Evolutionary conservation across 1,140 invertebrate species (phyloP).

Genomic region (Bursaphelenchus mucronatus): DNA sequence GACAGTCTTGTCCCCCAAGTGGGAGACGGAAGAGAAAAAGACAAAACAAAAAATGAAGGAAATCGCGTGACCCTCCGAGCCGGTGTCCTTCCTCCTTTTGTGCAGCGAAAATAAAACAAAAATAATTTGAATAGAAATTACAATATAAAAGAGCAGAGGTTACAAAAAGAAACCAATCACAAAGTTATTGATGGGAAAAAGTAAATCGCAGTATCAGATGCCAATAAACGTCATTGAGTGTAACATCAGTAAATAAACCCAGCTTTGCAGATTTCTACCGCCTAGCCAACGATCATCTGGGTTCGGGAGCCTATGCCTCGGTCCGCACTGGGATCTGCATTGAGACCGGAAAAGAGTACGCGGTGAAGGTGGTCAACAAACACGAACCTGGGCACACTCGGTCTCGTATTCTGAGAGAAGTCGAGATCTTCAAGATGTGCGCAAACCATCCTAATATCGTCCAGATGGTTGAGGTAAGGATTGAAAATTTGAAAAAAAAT

Average conservation of each 20-base stretch:
- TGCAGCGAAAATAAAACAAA: too few relatives aligned
- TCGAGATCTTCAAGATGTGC: conserved; percentile 96
- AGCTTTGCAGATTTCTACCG: conserved; percentile 78
- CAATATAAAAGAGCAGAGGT: too few relatives aligned
- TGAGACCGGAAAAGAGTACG: conserved; percentile 84
- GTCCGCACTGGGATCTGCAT: conserved; percentile 87
- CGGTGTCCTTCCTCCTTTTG: too few relatives aligned
- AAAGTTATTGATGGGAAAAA: neutral
- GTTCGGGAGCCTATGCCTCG: conserved; percentile 89
- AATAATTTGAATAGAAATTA: too few relatives aligned
- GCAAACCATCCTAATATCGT: conserved; percentile 92
- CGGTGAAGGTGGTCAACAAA: conserved; percentile 90
- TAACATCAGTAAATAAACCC: conserved; percentile 3
- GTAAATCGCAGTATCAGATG: neutral
- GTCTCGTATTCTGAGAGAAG: conserved; percentile 88
- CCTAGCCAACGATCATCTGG: conserved; percentile 86
- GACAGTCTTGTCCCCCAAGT: too few relatives aligned
- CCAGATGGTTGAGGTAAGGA: conserved; percentile 68
- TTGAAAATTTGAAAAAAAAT: neutral
- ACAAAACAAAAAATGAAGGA: too few relatives aligned
- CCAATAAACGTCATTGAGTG: neutral
- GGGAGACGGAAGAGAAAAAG: too few relatives aligned
- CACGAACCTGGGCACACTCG: conserved; percentile 86
- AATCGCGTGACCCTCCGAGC: too few relatives aligned
- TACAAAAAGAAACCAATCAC: too few relatives aligned